phyloP scores from a whole-genome alignment of 2,113 vertebrate species.

The Nothocercus nigrocapillus region DNA sequence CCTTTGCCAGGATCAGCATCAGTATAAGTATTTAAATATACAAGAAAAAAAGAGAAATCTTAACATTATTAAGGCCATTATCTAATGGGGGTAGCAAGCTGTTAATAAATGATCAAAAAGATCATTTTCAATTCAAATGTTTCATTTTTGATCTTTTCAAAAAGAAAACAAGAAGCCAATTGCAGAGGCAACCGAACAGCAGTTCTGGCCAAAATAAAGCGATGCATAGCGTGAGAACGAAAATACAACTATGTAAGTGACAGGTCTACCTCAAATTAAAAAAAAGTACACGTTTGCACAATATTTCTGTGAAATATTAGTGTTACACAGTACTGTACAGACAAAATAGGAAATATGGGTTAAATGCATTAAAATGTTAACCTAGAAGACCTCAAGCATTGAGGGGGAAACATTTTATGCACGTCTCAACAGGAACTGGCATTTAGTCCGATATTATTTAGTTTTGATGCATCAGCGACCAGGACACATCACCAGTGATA shows the following conservation, averaged over 20 bases:
- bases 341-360: neutral
- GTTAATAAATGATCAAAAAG: neutral
- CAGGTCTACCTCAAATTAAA: neutral
- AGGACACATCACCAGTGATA: neutral
- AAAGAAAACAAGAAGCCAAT: neutral
- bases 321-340: neutral
- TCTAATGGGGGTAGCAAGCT: rapidly evolving
- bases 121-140: neutral
- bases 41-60: neutral
- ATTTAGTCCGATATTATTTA: neutral
- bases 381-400: neutral
- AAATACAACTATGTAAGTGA: neutral
- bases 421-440: neutral
- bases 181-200: neutral
- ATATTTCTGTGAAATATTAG: neutral
- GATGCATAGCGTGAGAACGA: neutral
- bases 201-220: neutral
- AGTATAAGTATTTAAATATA: neutral
- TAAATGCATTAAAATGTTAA: neutral
- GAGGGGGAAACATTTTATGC: neutral
- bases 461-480: neutral
- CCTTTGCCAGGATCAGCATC: neutral
- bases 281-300: neutral
- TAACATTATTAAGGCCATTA: neutral
- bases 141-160: neutral